A percentile compares a stretch with the other conserved stretches of the same genome.
Conservation (phyloP, 2,113 vertebrate species). For the Neogobius melanostomus region DNA sequence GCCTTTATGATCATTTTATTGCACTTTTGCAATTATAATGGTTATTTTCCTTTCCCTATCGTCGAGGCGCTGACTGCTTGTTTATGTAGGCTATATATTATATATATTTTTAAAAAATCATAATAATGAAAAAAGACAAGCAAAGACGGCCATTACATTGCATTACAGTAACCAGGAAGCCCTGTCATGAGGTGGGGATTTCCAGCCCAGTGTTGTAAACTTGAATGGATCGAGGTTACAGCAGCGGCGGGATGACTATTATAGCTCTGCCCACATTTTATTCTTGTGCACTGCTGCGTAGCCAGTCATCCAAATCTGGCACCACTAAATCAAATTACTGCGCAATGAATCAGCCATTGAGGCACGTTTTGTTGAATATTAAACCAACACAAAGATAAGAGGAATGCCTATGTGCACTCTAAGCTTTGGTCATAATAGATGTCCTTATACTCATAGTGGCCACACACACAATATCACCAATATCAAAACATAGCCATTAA, state of each 20-base stretch:
- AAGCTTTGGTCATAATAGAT: constrained; percentile 20
- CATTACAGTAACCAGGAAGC: constrained; percentile 64
- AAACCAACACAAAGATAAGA: constrained; percentile 15
- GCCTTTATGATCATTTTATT: background rate
- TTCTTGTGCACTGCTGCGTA: constrained; percentile 32
- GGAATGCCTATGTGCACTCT: background rate
- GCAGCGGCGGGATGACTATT: constrained; percentile 48
- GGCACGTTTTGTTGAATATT: constrained; percentile 4
- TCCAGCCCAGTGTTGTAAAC: constrained; percentile 69
- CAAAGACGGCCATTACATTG: constrained; percentile 45
- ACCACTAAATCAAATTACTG: constrained; percentile 43
- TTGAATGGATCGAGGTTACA: constrained; percentile 65
- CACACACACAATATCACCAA: too few species aligned
- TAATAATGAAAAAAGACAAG: background rate
- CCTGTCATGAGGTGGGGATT: constrained; percentile 73
- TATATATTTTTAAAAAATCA: too few species aligned
- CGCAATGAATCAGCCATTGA: constrained; percentile 39
- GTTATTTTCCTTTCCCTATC: background rate
- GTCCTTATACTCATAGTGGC: constrained; percentile 9
- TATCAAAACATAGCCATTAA: too few species aligned
- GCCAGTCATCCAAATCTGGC: constrained; percentile 47
- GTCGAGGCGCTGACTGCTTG: background rate
- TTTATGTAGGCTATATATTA: background rate
- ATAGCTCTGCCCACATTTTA: constrained; percentile 58
- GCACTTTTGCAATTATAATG: background rate